Percentiles rank a stretch among this genome's conserved stretches.
phyloP scores from a whole-genome alignment of 1,140 invertebrate species.

The Temnothorax curvispinosus region DNA sequence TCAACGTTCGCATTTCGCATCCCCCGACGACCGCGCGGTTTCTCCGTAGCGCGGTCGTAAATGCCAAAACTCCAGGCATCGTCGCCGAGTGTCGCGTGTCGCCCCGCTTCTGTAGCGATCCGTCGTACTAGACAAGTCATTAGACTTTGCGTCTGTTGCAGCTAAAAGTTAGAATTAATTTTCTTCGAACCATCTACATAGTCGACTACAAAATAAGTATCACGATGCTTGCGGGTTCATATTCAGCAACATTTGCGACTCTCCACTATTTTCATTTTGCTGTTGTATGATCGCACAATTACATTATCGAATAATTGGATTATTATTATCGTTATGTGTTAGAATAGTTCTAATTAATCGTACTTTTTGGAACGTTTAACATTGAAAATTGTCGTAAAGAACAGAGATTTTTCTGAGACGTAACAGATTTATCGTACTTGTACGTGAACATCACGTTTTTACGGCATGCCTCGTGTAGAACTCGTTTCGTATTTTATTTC shows the following conservation, averaged over 20 bases:
- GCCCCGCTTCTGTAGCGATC: background rate
- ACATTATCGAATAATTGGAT: background rate
- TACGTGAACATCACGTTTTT: background rate
- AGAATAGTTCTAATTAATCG: background rate
- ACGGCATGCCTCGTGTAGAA: background rate
- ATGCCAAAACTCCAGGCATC: background rate
- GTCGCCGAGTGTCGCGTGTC: background rate
- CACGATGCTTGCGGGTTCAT: no score
- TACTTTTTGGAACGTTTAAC: background rate
- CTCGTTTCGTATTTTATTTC: slow-evolving; percentile 3
- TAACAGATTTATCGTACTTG: background rate
- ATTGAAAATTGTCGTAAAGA: background rate
- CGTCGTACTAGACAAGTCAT: background rate
- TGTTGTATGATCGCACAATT: background rate
- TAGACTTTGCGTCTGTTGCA: background rate
- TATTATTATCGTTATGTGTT: background rate
- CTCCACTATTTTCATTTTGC: background rate
- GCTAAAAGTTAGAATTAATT: background rate
- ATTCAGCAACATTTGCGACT: background rate
- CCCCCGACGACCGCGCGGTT: background rate
- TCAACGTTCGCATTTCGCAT: background rate
- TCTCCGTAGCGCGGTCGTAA: background rate
- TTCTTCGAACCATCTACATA: background rate
- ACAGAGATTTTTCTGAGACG: background rate
- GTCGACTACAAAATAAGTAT: background rate